These are phyloP conservation scores for Chromis chromis DNA, from an alignment of 2,797 vertebrate genomes.

Conservation along the genomic window DNA sequence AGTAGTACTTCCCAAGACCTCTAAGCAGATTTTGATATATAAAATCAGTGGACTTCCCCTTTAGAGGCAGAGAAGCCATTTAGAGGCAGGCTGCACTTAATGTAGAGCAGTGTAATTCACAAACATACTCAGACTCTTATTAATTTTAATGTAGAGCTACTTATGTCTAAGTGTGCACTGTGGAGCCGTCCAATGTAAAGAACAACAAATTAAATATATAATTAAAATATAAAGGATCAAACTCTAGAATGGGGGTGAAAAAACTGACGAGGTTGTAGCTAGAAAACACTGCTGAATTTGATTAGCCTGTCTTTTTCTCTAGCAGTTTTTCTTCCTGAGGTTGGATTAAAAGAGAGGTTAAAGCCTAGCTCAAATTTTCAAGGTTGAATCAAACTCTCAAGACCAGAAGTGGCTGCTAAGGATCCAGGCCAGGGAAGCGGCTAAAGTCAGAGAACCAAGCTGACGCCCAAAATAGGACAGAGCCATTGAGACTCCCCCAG, in stretches of 20 bases:
- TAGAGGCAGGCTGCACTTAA: not conserved
- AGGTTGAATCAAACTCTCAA: constrained; percentile 51
- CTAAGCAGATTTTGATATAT: not conserved
- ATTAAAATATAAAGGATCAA: not conserved
- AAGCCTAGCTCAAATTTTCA: constrained; percentile 42
- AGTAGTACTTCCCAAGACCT: not conserved
- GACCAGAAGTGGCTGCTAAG: constrained; percentile 39
- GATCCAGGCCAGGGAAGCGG: constrained; percentile 58
- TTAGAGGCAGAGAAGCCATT: not conserved
- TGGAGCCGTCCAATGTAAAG: not conserved
- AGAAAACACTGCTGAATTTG: not conserved
- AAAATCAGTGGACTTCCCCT: not conserved
- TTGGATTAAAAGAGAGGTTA: not conserved
- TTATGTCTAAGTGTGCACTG: not conserved
- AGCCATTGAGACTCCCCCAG: constrained; percentile 74
- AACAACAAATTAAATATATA: not conserved
- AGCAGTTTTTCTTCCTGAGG: not conserved
- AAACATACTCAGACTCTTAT: not conserved
- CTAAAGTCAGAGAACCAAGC: constrained; percentile 61
- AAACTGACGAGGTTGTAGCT: not conserved
- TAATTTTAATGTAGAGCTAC: constrained; percentile 8
- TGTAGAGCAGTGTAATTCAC: not conserved
- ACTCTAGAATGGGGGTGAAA: not conserved
- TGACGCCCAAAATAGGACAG: constrained; percentile 79
- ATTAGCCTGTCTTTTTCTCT: not conserved